A percentile compares a stretch with the other conserved stretches of the same genome.
Conservation (phyloP, 2,888 invertebrate genomes). For the Phlogophora meticulosa region DNA sequence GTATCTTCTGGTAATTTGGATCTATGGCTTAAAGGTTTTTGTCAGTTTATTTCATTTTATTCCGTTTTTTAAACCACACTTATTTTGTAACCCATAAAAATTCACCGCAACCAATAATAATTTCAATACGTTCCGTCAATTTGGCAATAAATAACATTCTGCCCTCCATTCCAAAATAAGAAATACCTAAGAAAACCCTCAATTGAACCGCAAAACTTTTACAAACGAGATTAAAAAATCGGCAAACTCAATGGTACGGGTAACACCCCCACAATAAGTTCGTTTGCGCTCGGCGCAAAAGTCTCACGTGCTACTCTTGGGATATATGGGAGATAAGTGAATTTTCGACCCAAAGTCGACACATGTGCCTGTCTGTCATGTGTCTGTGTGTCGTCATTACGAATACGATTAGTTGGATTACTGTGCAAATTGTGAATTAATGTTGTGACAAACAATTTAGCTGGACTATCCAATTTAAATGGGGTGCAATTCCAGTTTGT, state of each 20-base stretch:
- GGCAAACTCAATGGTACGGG: constrained; percentile 44
- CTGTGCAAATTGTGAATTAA: constrained; percentile 55
- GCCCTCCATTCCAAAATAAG: neutral
- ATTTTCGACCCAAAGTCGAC: constrained; percentile 54
- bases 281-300: constrained; percentile 51
- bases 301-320: constrained; percentile 55
- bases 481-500: constrained; percentile 38
- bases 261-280: constrained; percentile 54
- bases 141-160: neutral
- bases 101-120: too few species aligned
- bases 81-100: too few species aligned
- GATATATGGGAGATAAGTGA: constrained; percentile 53
- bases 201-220: constrained; percentile 25
- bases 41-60: too few species aligned
- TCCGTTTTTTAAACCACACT: too few species aligned
- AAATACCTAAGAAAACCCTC: constrained; percentile 22
- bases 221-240: constrained; percentile 43
- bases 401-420: constrained; percentile 53
- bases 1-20: too few species aligned
- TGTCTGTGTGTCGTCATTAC: constrained; percentile 44
- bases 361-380: constrained; percentile 40
- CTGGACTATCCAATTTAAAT: constrained; percentile 29
- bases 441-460: constrained; percentile 60
- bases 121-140: too few species aligned
- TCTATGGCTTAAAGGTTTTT: too few species aligned